These are phyloP conservation scores for Kryptolebias marmoratus DNA, from an alignment of 2,113 vertebrate genomes.

Conservation along the genomic window DNA sequence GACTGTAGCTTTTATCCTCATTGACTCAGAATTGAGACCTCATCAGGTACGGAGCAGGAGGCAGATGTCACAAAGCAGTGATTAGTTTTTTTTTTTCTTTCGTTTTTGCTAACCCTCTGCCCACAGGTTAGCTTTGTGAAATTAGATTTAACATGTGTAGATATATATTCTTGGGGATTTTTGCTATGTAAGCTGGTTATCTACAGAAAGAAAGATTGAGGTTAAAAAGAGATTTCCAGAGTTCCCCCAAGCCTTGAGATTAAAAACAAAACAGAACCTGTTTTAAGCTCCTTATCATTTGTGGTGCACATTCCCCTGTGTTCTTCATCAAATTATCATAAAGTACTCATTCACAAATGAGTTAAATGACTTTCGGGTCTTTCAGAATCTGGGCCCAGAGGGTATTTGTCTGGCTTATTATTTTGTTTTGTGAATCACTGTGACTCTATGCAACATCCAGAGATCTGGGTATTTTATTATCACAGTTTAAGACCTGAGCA, in stretches of 20 bases:
- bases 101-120: background rate
- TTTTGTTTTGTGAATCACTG: background rate
- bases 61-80: background rate
- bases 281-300: slow-evolving; percentile 10
- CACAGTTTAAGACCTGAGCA: no score
- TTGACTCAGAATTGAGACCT: background rate
- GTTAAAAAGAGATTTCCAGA: background rate
- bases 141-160: slow-evolving; percentile 1
- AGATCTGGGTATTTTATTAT: background rate
- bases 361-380: background rate
- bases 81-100: background rate
- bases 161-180: background rate
- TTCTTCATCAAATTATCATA: background rate
- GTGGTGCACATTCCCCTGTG: background rate
- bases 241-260: background rate
- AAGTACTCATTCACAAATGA: background rate
- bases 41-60: background rate
- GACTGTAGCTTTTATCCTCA: background rate
- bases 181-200: background rate
- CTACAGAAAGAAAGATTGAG: background rate
- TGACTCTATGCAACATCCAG: background rate
- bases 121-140: background rate
- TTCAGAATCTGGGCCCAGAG: background rate
- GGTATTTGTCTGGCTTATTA: background rate
- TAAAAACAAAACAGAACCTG: background rate